A percentile compares a stretch with the other conserved stretches of the same genome.
Conservation (phyloP, 2,113 vertebrate species). For the Rhegmatorhina hoffmannsi region DNA sequence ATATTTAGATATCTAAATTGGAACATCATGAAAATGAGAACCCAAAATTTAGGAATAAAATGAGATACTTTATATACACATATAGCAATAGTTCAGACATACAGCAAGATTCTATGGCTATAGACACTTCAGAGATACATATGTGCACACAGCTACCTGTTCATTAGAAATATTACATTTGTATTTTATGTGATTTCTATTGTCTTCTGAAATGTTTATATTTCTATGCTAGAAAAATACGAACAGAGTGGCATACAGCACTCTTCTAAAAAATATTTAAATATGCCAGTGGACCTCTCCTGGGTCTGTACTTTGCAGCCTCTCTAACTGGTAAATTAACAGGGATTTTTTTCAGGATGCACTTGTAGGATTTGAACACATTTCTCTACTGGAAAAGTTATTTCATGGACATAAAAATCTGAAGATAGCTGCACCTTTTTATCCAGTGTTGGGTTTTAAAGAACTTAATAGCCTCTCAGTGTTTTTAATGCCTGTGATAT, state of each 20-base stretch:
- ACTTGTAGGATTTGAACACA: slow-evolving; percentile 46
- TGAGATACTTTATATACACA: not conserved
- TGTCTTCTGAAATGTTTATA: not conserved
- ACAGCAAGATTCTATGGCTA: not conserved
- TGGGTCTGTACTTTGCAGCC: slow-evolving; percentile 6
- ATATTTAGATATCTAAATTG: not conserved
- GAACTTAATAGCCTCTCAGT: slow-evolving; percentile 69
- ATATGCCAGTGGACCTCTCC: not conserved
- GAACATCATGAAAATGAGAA: slow-evolving; percentile 16
- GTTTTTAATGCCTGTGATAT: slow-evolving; percentile 75
- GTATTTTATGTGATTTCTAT: not conserved
- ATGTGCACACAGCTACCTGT: not conserved
- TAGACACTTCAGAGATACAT: not conserved
- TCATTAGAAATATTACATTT: not conserved
- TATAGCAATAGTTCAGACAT: not conserved
- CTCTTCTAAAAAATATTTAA: not conserved
- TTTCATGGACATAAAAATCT: slow-evolving; percentile 63
- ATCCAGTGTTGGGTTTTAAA: slow-evolving; percentile 58
- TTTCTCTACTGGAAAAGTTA: slow-evolving; percentile 55
- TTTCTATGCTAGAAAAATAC: not conserved
- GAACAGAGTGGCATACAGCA: not conserved
- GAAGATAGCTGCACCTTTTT: slow-evolving; percentile 54
- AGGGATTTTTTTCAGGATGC: slow-evolving; percentile 20
- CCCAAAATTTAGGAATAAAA: not conserved
- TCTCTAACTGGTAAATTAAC: slow-evolving; percentile 3